Percentiles rank a stretch among this genome's conserved stretches.
Evolutionary conservation across 2,113 vertebrate genomes (phyloP).

Genomic region (Pelvicachromis taeniatus): DNA sequence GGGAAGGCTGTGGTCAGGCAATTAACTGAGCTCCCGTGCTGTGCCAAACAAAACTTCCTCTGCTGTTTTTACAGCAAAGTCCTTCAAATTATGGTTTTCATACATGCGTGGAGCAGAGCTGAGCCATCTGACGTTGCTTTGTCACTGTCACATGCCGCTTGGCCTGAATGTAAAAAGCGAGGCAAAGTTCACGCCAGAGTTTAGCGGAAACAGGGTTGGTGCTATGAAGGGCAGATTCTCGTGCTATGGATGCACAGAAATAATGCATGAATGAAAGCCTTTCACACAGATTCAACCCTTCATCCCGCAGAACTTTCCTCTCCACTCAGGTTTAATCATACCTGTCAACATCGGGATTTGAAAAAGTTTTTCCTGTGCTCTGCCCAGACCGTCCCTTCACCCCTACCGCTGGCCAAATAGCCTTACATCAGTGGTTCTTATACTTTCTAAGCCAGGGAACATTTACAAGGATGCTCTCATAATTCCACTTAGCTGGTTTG

Average conservation of each 20-base stretch:
- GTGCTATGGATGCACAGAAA: conserved; percentile 22
- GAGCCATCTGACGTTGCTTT: conserved; percentile 46
- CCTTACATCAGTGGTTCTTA: not conserved
- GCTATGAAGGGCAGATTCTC: not conserved
- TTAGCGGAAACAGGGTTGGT: conserved; percentile 17
- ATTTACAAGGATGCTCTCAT: not conserved
- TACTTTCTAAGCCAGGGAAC: not conserved
- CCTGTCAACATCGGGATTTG: not conserved
- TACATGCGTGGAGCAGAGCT: conserved; percentile 40
- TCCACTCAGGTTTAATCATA: not conserved
- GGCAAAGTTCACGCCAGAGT: conserved; percentile 10
- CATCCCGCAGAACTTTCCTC: not conserved
- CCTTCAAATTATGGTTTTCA: conserved; percentile 72
- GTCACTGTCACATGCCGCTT: conserved; percentile 47
- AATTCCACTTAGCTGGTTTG: not conserved
- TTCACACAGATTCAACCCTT: conserved; percentile 15
- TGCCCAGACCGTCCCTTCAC: not conserved
- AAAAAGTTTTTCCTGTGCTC: not conserved
- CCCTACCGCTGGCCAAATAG: not conserved
- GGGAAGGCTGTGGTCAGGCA: conserved; percentile 72
- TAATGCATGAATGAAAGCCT: conserved; percentile 42
- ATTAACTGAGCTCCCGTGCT: conserved; percentile 64
- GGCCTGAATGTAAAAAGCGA: not conserved
- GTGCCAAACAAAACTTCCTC: conserved; percentile 79
- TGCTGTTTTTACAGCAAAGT: conserved; percentile 72